Conservation (phyloP, 2,888 invertebrate species). For the Acrobasis suavella region DNA sequence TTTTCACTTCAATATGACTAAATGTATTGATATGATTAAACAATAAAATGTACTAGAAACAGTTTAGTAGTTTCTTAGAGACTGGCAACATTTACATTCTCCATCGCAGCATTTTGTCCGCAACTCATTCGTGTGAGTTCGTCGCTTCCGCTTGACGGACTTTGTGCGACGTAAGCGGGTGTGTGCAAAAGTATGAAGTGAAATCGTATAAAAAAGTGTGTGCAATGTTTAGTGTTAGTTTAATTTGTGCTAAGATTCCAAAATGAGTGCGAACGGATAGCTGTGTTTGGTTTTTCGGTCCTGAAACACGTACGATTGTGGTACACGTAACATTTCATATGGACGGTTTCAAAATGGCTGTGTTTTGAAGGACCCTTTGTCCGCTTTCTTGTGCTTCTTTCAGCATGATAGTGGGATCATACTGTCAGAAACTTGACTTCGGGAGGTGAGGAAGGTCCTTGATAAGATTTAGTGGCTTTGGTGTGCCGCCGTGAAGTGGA, state of each 20-base stretch:
- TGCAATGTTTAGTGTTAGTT: constrained; percentile 81
- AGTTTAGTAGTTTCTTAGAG: constrained; percentile 34
- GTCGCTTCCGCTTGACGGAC: constrained; percentile 71
- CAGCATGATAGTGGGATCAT: constrained; percentile 87
- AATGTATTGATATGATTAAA: no score
- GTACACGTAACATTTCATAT: constrained; percentile 78
- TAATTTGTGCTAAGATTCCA: constrained; percentile 71
- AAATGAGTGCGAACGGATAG: constrained; percentile 81
- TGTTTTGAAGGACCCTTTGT: constrained; percentile 87
- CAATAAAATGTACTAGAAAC: no score
- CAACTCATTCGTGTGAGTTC: constrained; percentile 68
- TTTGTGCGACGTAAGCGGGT: constrained; percentile 77
- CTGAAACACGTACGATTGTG: constrained; percentile 57
- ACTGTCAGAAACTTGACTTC: constrained; percentile 83
- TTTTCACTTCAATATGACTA: no score
- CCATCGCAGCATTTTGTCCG: constrained; percentile 42
- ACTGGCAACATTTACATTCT: constrained; percentile 49
- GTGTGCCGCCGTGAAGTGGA: constrained; percentile 58
- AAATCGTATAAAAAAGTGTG: constrained; percentile 78
- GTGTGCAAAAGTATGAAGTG: constrained; percentile 82
- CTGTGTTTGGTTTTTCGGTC: constrained; percentile 50
- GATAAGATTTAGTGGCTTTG: constrained; percentile 46
- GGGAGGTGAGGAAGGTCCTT: constrained; percentile 81
- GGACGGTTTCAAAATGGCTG: constrained; percentile 87
- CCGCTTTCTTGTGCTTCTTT: constrained; percentile 84